Base-by-base conservation (phyloP, 2,797 vertebrate species). In the Brachyalestes nurse region DNA sequence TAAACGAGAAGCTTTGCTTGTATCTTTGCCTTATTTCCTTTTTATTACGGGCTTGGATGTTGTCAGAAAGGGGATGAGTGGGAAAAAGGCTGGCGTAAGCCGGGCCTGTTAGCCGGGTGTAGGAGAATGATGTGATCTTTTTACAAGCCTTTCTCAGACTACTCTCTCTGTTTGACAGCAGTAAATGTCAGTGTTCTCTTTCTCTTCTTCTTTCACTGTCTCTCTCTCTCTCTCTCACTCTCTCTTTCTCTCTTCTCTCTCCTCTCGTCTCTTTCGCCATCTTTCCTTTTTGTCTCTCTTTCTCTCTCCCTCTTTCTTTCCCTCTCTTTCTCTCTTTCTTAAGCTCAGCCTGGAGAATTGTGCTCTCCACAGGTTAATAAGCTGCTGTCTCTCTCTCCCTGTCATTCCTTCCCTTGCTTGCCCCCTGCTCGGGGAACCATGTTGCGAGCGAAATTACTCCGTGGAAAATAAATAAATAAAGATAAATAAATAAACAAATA, bases 91-190 rank as follows among this genome's bases (percentile, higher is more conserved):
- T 83, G 64, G 62, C 69, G 58, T 80, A 80, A 83, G 61, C 25
- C 71, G 28, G 72, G 65, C 64, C 75, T 81, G 78, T 80, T 74
- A 80, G 76, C 71, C 78, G 53, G 57, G 73, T 75, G 72, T 83
- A 77, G 71, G 62, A 75, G 75, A 84, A 83, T 74, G 73, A 84
- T 84, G 72, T 71, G 81, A 83, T 84, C 74, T 72, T 69, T 74
- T 80, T 75, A 81, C 75, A 66, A 72, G 75, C 40, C 70, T 66
- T 69, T 78, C 61, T 77, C 57, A 40, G 38, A 55, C 79, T 83
- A 53, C 60, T 84, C 55, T 81, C 61, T 70, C 66, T 86, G 65
- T 81, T 81, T 77, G 81, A 80, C 82, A 66, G 72, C 75, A 73
- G 83, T 77, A 80, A 86, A 78, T 82, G 77, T 81, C 84, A 72